A percentile compares a stretch with the other conserved stretches of the same genome.
These are phyloP conservation scores for Sebastes matsubarae DNA, from an alignment of 2,797 vertebrate species.

Conservation along the genomic window DNA sequence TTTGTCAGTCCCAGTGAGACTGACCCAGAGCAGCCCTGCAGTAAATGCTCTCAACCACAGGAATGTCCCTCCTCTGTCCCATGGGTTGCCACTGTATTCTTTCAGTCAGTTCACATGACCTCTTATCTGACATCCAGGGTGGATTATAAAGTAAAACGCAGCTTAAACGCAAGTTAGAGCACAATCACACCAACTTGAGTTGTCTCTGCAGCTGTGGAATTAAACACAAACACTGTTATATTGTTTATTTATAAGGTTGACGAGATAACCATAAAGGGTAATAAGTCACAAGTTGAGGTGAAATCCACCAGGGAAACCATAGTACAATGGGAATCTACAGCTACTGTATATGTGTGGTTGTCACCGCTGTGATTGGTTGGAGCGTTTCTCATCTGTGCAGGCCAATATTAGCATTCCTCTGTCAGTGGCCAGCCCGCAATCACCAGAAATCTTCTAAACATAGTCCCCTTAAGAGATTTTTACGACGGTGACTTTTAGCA, in stretches of 20 bases:
- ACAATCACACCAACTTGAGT: neutral
- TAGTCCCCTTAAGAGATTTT: slow-evolving; percentile 33
- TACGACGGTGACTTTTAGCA: slow-evolving; percentile 57
- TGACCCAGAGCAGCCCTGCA: slow-evolving; percentile 36
- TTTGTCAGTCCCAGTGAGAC: slow-evolving; percentile 44
- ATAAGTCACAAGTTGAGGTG: slow-evolving; percentile 2
- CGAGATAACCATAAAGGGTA: slow-evolving; percentile 7
- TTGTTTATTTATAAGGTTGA: slow-evolving; percentile 4
- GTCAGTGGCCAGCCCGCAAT: slow-evolving; percentile 37
- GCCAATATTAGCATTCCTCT: slow-evolving; percentile 45
- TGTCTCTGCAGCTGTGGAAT: neutral
- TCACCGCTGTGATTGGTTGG: slow-evolving; percentile 11
- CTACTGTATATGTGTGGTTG: slow-evolving; percentile 24
- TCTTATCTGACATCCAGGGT: slow-evolving; percentile 32
- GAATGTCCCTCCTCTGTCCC: slow-evolving; percentile 70
- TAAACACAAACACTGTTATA: neutral
- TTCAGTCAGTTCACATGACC: slow-evolving; percentile 74
- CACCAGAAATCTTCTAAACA: slow-evolving; percentile 38
- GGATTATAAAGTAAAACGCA: slow-evolving; percentile 21
- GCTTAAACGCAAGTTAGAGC: slow-evolving; percentile 23
- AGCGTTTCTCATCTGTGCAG: slow-evolving; percentile 12
- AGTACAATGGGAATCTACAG: slow-evolving; percentile 15
- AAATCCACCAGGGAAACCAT: neutral
- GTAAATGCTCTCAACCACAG: slow-evolving; percentile 52
- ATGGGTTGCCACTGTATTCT: slow-evolving; percentile 59